Conservation (phyloP, 2,113 vertebrate genomes). For the Nothobranchius kuhntae region DNA sequence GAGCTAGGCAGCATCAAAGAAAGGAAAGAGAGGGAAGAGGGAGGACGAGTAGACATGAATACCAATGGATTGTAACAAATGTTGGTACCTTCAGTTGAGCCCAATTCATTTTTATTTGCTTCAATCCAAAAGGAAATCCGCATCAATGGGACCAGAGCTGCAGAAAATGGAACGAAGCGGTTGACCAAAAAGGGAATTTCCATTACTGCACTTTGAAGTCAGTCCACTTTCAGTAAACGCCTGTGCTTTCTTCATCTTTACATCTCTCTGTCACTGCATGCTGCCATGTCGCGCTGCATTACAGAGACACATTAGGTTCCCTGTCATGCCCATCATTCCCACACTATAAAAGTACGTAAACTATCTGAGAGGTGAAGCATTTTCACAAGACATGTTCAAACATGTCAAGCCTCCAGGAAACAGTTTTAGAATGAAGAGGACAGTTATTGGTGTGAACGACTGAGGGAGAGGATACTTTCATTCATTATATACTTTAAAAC, state of each 20-base stretch:
- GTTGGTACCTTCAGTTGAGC: constrained; percentile 27
- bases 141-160: constrained; percentile 46
- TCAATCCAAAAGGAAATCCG: constrained; percentile 24
- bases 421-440: background rate
- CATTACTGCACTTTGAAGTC: constrained; percentile 35
- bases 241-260: constrained; percentile 18
- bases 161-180: constrained; percentile 11
- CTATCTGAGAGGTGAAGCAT: constrained; percentile 29
- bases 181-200: constrained; percentile 19
- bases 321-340: constrained; percentile 31
- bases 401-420: constrained; percentile 31
- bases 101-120: constrained; percentile 46
- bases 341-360: constrained; percentile 39
- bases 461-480: too few species aligned
- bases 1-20: constrained; percentile 55
- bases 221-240: constrained; percentile 18
- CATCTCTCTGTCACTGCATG: constrained; percentile 23
- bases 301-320: constrained; percentile 39
- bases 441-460: too few species aligned
- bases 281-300: constrained; percentile 40
- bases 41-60: constrained; percentile 35
- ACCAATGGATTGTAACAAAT: constrained; percentile 58
- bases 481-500: too few species aligned
- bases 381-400: constrained; percentile 37
- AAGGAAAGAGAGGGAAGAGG: background rate